These are phyloP conservation scores for Rhimphoctona megacephalus DNA, from an alignment of 2,888 invertebrate species.

Conservation along the genomic window DNA sequence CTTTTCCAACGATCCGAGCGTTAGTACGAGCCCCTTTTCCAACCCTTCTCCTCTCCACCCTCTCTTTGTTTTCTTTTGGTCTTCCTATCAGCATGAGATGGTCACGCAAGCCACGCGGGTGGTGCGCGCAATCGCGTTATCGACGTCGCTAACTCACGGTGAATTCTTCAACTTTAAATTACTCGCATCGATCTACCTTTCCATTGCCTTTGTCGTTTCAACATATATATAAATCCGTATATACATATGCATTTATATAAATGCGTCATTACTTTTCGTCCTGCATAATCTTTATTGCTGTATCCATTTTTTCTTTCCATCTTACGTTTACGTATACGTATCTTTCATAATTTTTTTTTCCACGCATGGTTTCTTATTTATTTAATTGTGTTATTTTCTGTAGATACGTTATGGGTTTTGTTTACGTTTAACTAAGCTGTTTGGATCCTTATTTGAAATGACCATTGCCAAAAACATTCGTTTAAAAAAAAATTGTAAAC, in stretches of 20 bases:
- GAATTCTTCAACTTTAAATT: constrained; percentile 68
- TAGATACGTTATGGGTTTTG: not conserved
- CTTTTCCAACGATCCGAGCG: constrained; percentile 52
- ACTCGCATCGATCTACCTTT: constrained; percentile 65
- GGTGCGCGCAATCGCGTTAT: constrained; percentile 66
- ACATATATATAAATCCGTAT: constrained; percentile 1
- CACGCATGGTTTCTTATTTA: not conserved
- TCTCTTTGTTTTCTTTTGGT: constrained; percentile 10
- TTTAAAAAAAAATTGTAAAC: not conserved
- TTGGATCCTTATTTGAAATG: not conserved
- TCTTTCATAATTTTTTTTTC: too few species aligned
- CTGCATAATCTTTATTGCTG: not conserved
- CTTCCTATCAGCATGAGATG: constrained; percentile 63
- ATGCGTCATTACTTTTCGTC: constrained; percentile 21
- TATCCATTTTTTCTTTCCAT: not conserved
- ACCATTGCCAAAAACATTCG: not conserved
- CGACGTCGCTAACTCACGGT: constrained; percentile 65
- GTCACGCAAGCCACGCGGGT: constrained; percentile 68
- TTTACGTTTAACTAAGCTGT: not conserved
- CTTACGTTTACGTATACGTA: not conserved
- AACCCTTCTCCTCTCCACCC: not conserved
- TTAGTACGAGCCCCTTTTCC: not conserved
- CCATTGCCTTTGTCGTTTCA: constrained; percentile 55
- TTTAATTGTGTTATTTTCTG: not conserved
- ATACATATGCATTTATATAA: not conserved